These are phyloP conservation scores for Tachyglossus aculeatus DNA, from an alignment of 2,797 vertebrate genomes.

Conservation along the genomic window DNA sequence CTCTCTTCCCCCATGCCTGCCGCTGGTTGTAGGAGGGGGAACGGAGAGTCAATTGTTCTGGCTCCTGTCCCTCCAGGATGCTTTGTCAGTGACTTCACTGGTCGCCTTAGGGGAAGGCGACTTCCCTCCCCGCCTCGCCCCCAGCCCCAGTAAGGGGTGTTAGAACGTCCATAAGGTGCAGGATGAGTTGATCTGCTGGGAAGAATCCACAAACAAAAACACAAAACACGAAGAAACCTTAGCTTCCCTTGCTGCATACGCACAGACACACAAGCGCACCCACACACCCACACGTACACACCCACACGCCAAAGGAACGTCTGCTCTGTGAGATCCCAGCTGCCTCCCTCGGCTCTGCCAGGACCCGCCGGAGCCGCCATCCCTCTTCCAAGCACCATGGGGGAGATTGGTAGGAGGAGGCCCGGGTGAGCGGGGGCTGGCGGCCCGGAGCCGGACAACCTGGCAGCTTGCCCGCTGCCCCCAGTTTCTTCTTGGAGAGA, in stretches of 20 bases:
- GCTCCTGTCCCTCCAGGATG: background rate
- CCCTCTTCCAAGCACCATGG: background rate
- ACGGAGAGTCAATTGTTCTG: too few relatives aligned
- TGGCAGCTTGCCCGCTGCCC: background rate
- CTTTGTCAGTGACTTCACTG: constrained; percentile 21
- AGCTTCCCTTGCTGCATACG: constrained; percentile 3
- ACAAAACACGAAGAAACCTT: constrained; percentile 37
- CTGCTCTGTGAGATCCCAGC: constrained; percentile 46
- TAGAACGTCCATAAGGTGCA: constrained; percentile 54
- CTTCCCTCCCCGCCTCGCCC: background rate
- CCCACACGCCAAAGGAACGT: constrained; percentile 48
- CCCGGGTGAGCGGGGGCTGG: background rate
- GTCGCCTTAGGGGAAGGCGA: constrained; percentile 15
- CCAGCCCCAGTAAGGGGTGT: constrained; percentile 24
- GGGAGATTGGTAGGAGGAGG: background rate
- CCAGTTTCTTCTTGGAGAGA: background rate
- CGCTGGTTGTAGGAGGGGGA: background rate
- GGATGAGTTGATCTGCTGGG: constrained; percentile 46
- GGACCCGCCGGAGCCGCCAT: background rate
- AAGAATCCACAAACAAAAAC: background rate
- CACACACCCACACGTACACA: background rate
- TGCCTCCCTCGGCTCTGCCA: constrained; percentile 34
- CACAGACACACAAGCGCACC: background rate
- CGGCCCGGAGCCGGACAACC: background rate
- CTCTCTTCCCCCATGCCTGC: background rate